Conservation (phyloP, 2,888 invertebrate species). For the Patella pellucida region DNA sequence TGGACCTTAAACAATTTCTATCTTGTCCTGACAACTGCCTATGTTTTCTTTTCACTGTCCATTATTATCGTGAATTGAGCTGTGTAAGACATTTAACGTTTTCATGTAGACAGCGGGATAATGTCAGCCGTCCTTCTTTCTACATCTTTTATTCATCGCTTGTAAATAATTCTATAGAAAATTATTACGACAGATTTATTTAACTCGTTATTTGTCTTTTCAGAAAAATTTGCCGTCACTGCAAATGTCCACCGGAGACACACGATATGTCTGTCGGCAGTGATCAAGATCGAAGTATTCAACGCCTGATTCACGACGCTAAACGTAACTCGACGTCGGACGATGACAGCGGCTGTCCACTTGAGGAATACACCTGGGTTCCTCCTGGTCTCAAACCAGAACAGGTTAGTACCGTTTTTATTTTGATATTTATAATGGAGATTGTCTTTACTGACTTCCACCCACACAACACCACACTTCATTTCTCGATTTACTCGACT, state of each 20-base stretch:
- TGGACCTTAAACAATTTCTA: too few species aligned
- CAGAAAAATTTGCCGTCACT: slow-evolving; percentile 88
- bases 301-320: slow-evolving; percentile 61
- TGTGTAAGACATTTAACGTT: too few species aligned
- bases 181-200: not conserved
- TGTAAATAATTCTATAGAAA: too few species aligned
- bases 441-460: too few species aligned
- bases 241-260: slow-evolving; percentile 78
- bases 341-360: slow-evolving; percentile 96
- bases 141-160: too few species aligned
- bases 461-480: too few species aligned
- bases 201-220: slow-evolving; percentile 56
- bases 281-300: slow-evolving; percentile 49
- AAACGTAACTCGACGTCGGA: slow-evolving; percentile 83
- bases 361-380: slow-evolving; percentile 99
- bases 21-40: too few species aligned
- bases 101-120: too few species aligned
- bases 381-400: slow-evolving; percentile 96
- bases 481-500: too few species aligned
- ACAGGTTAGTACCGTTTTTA: slow-evolving; percentile 79
- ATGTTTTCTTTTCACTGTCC: too few species aligned
- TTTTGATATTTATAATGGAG: not conserved
- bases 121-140: too few species aligned
- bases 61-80: too few species aligned
- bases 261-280: slow-evolving; percentile 68